These are phyloP conservation scores for Idaea aversata DNA, from an alignment of 2,888 invertebrate species.

Conservation along the genomic window DNA sequence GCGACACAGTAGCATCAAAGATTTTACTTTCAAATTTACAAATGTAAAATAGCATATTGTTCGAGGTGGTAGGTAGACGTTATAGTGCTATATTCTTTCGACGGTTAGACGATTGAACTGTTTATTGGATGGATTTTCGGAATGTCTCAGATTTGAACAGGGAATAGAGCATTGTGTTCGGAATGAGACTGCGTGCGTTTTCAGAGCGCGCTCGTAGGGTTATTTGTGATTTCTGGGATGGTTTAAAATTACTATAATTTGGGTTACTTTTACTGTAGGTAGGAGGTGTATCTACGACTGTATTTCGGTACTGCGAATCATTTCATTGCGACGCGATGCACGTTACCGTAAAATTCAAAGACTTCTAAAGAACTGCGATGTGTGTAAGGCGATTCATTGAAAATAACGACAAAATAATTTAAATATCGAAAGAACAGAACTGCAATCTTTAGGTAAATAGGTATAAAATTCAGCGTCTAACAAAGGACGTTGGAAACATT, in stretches of 20 bases:
- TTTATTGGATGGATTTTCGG: conserved; percentile 40
- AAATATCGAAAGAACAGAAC: too few relatives aligned
- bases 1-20: conserved; percentile 69
- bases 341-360: too few relatives aligned
- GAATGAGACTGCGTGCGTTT: conserved; percentile 3
- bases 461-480: too few relatives aligned
- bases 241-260: not conserved
- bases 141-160: conserved; percentile 22
- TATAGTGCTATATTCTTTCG: conserved; percentile 60
- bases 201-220: conserved; percentile 7
- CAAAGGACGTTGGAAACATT: too few relatives aligned
- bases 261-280: too few relatives aligned
- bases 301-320: too few relatives aligned
- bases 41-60: conserved; percentile 74
- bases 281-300: too few relatives aligned
- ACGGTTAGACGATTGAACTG: conserved; percentile 53
- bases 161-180: conserved; percentile 42
- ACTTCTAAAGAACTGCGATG: too few relatives aligned
- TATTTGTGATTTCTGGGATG: not conserved
- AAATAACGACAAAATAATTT: too few relatives aligned
- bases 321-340: too few relatives aligned
- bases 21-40: conserved; percentile 72
- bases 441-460: too few relatives aligned
- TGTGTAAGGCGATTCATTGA: too few relatives aligned
- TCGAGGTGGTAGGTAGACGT: conserved; percentile 47